These are phyloP conservation scores for Aricia artaxerxes DNA, from an alignment of 2,888 invertebrate species.

Conservation along the genomic window DNA sequence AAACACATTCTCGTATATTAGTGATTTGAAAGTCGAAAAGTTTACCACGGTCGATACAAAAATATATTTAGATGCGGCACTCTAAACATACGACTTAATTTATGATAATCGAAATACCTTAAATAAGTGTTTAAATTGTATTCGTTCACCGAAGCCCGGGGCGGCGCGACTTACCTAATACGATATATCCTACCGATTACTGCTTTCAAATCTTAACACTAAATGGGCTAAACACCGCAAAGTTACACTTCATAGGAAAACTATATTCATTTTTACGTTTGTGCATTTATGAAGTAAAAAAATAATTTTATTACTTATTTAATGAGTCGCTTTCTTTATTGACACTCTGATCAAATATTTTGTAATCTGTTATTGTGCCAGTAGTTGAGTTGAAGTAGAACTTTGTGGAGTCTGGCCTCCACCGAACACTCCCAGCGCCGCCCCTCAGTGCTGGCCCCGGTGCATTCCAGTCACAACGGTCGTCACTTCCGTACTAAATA, in stretches of 20 bases:
- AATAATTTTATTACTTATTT: neutral
- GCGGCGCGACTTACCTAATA: constrained; percentile 2
- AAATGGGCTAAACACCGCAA: constrained; percentile 27
- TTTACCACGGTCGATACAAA: constrained; percentile 24
- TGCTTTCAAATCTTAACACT: constrained; percentile 13
- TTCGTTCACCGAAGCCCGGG: constrained; percentile 3
- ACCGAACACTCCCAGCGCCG: constrained; percentile 26
- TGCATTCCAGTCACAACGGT: constrained; percentile 22
- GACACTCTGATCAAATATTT: neutral
- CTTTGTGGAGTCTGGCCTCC: neutral
- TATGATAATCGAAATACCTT: constrained; percentile 24
- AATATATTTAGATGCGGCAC: constrained; percentile 27
- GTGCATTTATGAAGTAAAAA: constrained; percentile 7
- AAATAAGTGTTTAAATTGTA: constrained; percentile 23
- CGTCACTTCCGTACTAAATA: constrained; percentile 19
- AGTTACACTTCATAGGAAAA: neutral
- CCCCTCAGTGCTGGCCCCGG: constrained; percentile 18
- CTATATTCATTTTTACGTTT: neutral
- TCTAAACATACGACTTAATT: constrained; percentile 25
- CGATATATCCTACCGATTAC: constrained; percentile 15
- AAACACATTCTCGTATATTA: constrained; percentile 1
- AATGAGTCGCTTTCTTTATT: neutral
- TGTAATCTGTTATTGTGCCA: neutral
- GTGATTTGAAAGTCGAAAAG: neutral
- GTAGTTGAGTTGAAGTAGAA: neutral